Base-by-base conservation (phyloP, 2,888 invertebrate species). In the Cecidostiba fungosa region DNA sequence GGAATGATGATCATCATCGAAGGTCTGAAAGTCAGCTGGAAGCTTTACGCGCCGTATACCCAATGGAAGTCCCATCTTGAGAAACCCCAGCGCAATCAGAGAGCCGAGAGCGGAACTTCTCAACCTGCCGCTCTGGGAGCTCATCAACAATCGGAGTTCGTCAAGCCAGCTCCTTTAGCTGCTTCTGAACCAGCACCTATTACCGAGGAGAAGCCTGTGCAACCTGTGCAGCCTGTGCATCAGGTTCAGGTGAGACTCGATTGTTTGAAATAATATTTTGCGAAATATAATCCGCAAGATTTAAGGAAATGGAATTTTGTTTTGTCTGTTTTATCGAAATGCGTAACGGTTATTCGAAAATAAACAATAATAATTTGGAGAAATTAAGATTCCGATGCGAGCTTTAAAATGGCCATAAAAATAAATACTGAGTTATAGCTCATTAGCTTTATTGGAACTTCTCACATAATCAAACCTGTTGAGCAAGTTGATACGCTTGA, bases 21-120 rank as follows among this genome's bases (percentile, higher is more conserved):
- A 92, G 93, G 92, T 19, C 84, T 88, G 70, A 91, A 89, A 87
- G 89, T 92, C 39, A 89, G 91, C 79, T 92, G 91, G 92, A 92
- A 92, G 73, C 87, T 89, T 0, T 90, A 89, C 82, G 88, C 89
- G 0, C 89, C 90, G 23, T 90, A 91, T 77, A 87, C 89, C 2
- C 92, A 91, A 78, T 89, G 88, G 88, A 90, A 87, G n/a, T 73
- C 89, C 14, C 89, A 89, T 3, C 26, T 89, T 54, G 89, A 88
- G 47, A 87, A 87, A n/a, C 73, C 89, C 3, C 88, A 89, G 54
- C 89, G 89, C 0, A 43, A 54, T 23, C 89, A 91, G 82, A 90
- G 91, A 19, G 87, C 88, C 6, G 59, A 85, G 32, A 66, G 29
- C 5, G 84, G 43, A 14, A 74, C 83, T 12, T 81, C 62, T 12